These are phyloP conservation scores for Syrphus vitripennis DNA, from an alignment of 2,888 invertebrate genomes.

Conservation along the genomic window DNA sequence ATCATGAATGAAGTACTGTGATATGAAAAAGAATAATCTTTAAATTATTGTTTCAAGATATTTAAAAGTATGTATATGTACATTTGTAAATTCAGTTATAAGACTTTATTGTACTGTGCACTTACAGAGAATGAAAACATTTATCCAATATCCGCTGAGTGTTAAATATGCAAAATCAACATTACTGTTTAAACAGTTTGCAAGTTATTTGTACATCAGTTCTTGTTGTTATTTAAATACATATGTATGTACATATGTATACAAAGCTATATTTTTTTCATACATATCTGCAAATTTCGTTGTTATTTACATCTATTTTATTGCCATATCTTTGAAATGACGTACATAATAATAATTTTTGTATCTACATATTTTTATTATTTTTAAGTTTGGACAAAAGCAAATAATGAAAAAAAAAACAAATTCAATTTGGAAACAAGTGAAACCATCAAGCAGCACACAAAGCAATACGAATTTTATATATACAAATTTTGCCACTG, in stretches of 20 bases:
- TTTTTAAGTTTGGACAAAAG: neutral
- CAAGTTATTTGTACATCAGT: neutral
- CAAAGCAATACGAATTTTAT: neutral
- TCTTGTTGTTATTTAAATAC: no score
- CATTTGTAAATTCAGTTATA: no score
- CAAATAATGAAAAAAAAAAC: neutral
- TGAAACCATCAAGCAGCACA: neutral
- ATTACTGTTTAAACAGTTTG: neutral
- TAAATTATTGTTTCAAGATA: no score
- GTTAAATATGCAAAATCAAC: neutral
- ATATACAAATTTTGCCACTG: neutral
- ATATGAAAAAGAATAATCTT: no score
- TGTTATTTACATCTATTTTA: neutral
- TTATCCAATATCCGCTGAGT: neutral
- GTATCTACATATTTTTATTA: no score
- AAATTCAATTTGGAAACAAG: neutral
- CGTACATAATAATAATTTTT: no score
- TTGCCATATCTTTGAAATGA: neutral
- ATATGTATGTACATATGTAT: no score
- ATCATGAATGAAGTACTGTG: no score
- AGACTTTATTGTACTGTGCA: no score
- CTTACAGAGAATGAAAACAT: neutral
- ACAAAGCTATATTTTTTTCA: no score
- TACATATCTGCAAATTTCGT: no score
- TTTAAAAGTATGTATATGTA: no score